Conservation (phyloP, 2,113 vertebrate genomes). For the Plecturocebus donacophilus region DNA sequence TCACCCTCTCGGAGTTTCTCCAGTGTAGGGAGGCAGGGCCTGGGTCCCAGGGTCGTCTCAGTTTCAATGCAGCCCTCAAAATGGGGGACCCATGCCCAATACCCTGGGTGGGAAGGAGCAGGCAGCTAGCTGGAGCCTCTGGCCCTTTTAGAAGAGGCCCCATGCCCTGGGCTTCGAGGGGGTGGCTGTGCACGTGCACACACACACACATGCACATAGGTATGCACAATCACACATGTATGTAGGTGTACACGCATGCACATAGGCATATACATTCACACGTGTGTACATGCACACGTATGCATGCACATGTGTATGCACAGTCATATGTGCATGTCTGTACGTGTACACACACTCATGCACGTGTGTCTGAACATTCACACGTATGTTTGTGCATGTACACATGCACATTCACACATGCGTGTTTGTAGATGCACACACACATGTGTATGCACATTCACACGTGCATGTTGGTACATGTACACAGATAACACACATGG, state of each 20-base stretch:
- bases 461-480: too few relatives aligned
- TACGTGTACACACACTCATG: too few relatives aligned
- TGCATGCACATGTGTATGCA: background rate
- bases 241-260: background rate
- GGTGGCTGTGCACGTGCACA: too few relatives aligned
- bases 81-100: rapidly evolving
- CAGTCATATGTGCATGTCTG: too few relatives aligned
- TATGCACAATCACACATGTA: too few relatives aligned
- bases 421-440: rapidly evolving
- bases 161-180: background rate
- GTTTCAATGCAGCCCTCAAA: background rate
- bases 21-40: too few relatives aligned
- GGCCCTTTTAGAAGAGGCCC: background rate
- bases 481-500: too few relatives aligned
- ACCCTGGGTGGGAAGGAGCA: background rate
- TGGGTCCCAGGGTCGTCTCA: background rate
- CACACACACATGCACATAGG: too few relatives aligned
- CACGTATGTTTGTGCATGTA: rapidly evolving
- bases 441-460: background rate
- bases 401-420: too few relatives aligned
- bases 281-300: too few relatives aligned
- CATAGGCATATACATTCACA: rapidly evolving
- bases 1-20: background rate
- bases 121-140: background rate
- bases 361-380: rapidly evolving